These are phyloP conservation scores for Macaria liturata DNA, from an alignment of 2,888 invertebrate genomes.

Conservation along the genomic window DNA sequence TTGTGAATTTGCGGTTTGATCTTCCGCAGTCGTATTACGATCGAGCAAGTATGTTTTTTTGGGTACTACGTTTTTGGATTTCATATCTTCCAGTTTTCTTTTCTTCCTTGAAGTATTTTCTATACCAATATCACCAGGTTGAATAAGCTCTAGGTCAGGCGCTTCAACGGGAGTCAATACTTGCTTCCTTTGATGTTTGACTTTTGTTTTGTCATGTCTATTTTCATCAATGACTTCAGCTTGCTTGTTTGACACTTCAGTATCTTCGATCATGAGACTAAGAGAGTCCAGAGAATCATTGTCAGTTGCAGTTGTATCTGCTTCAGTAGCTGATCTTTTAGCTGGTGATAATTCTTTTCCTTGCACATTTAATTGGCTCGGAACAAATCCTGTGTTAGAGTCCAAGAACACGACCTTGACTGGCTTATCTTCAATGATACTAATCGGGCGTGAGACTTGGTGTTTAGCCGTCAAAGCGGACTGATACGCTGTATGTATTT, in stretches of 20 bases:
- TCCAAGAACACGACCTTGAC: constrained; percentile 75
- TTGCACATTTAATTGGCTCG: constrained; percentile 62
- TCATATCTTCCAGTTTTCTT: constrained; percentile 61
- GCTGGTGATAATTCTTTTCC: constrained; percentile 65
- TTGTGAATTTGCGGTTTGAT: constrained; percentile 39
- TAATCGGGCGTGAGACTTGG: constrained; percentile 62
- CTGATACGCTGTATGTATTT: constrained; percentile 72
- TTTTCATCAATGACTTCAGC: constrained; percentile 44
- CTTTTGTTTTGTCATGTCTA: constrained; percentile 65
- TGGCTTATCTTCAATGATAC: constrained; percentile 75
- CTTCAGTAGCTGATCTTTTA: constrained; percentile 47
- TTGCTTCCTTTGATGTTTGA: constrained; percentile 78
- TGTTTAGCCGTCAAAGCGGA: constrained; percentile 68
- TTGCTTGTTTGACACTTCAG: neutral
- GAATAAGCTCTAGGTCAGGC: constrained; percentile 74
- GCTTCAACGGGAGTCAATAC: constrained; percentile 74
- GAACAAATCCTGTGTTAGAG: constrained; percentile 52
- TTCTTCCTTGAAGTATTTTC: constrained; percentile 70
- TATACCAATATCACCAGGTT: constrained; percentile 64
- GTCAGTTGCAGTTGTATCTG: constrained; percentile 44
- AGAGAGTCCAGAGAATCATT: constrained; percentile 64
- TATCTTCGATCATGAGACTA: constrained; percentile 1
- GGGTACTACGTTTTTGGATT: constrained; percentile 58
- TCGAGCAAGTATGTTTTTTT: constrained; percentile 73
- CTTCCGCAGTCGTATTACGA: constrained; percentile 45